phyloP scores from a whole-genome alignment of 2,888 invertebrate genomes.

The Agrotis ipsilon region DNA sequence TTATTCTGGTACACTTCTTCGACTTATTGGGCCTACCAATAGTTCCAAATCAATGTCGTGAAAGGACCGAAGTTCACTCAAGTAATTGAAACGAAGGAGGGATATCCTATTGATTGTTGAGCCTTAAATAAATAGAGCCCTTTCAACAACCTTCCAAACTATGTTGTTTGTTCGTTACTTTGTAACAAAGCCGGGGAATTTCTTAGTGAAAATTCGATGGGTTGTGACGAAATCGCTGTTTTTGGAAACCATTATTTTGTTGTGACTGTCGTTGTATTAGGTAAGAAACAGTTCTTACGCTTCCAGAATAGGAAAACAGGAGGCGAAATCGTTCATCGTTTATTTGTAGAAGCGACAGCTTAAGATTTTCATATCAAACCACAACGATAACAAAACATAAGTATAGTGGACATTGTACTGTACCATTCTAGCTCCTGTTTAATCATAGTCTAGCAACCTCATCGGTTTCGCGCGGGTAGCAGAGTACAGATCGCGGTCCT shows the following conservation, averaged over 20 bases:
- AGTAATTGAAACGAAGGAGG: slow-evolving; percentile 43
- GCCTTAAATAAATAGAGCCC: slow-evolving; percentile 33
- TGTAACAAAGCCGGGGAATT: slow-evolving; percentile 14
- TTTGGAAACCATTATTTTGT: not conserved
- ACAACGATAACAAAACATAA: not conserved
- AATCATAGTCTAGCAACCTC: no score
- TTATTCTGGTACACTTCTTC: not conserved
- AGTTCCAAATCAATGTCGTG: slow-evolving; percentile 29
- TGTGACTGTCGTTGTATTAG: not conserved
- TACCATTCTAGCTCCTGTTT: no score
- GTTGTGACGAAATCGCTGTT: not conserved
- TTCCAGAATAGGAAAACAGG: not conserved
- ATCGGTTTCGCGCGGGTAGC: no score
- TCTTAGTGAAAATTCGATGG: not conserved
- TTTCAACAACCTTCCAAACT: slow-evolving; percentile 23
- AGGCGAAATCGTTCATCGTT: not conserved
- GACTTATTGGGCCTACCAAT: slow-evolving; percentile 3
- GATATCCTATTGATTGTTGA: slow-evolving; percentile 34
- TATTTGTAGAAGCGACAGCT: not conserved
- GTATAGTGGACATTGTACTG: not conserved
- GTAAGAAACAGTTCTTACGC: not conserved
- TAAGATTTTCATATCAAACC: not conserved
- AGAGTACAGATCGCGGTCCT: no score
- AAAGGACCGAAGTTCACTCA: slow-evolving; percentile 41
- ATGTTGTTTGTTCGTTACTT: slow-evolving; percentile 34